A percentile compares a stretch with the other conserved stretches of the same genome.
Conservation (phyloP, 2,113 vertebrate species). For the Turnix velox region DNA sequence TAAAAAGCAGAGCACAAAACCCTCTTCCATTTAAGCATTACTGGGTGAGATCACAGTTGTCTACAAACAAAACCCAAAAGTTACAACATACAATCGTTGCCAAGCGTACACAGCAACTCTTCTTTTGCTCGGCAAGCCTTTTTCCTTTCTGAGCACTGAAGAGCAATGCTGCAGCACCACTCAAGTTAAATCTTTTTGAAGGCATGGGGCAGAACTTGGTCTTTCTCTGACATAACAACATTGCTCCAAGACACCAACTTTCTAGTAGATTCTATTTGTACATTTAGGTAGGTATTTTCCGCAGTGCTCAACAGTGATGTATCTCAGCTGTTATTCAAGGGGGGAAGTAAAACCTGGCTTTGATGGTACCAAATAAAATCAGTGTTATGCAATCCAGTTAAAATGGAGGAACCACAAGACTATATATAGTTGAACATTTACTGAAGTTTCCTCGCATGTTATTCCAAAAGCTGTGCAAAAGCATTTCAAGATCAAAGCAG, state of each 20-base stretch:
- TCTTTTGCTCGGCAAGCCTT: neutral
- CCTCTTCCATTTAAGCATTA: slow-evolving; percentile 49
- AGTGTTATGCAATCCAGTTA: neutral
- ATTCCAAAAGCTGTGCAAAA: neutral
- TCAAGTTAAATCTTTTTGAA: neutral
- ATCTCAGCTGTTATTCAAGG: neutral
- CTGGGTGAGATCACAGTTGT: slow-evolving; percentile 61
- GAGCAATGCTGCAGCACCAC: neutral
- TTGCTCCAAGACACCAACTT: neutral
- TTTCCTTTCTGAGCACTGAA: neutral
- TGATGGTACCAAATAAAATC: neutral
- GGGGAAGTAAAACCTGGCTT: neutral
- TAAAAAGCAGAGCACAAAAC: slow-evolving; percentile 55
- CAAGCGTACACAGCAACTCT: slow-evolving; percentile 39
- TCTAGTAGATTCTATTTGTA: neutral
- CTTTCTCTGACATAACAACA: neutral
- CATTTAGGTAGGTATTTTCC: neutral
- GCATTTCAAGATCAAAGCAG: neutral
- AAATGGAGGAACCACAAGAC: neutral
- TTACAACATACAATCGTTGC: slow-evolving; percentile 10
- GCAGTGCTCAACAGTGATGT: neutral
- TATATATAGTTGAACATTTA: neutral
- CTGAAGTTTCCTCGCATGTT: neutral
- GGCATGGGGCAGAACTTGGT: neutral
- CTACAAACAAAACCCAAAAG: slow-evolving; percentile 46